phyloP scores from a whole-genome alignment of 92 coral and sea anemone species.

The Umimayanthus kanabou region DNA sequence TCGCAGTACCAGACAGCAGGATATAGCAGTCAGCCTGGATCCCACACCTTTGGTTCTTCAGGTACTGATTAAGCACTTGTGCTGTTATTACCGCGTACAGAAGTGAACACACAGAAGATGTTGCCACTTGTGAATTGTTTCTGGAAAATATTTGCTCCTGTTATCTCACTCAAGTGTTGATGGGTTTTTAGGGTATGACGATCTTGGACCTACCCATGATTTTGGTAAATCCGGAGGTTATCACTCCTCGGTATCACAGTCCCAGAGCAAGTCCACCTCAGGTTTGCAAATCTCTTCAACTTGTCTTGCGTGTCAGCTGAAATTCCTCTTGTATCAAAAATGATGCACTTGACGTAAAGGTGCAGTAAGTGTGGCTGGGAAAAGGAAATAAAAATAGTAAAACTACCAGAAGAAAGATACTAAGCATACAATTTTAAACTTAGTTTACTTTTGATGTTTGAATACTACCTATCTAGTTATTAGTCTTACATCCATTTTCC shows the following conservation, averaged over 20 bases:
- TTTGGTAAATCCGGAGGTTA: constrained; percentile 78
- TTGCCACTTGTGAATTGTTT: no score
- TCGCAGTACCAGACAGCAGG: constrained; percentile 81
- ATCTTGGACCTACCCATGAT: constrained; percentile 74
- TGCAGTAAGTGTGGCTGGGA: no score
- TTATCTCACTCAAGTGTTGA: neutral
- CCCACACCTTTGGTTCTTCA: constrained; percentile 77
- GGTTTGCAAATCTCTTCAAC: constrained; percentile 47
- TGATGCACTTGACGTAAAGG: no score
- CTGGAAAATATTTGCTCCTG: neutral
- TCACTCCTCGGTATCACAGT: constrained; percentile 77
- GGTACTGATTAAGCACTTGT: neutral
- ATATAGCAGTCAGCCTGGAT: constrained; percentile 77
- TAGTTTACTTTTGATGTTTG: no score
- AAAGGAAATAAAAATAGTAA: no score
- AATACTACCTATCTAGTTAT: no score
- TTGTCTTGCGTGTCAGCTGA: no score
- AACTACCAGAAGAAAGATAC: no score
- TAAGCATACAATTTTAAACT: no score
- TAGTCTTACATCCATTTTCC: no score
- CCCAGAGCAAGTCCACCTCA: constrained; percentile 80
- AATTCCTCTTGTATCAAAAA: no score
- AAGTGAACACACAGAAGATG: no score
- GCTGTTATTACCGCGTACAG: neutral
- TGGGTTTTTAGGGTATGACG: constrained; percentile 71